Conservation (phyloP, 2,888 invertebrate genomes). For the Polymixis lichenea region DNA sequence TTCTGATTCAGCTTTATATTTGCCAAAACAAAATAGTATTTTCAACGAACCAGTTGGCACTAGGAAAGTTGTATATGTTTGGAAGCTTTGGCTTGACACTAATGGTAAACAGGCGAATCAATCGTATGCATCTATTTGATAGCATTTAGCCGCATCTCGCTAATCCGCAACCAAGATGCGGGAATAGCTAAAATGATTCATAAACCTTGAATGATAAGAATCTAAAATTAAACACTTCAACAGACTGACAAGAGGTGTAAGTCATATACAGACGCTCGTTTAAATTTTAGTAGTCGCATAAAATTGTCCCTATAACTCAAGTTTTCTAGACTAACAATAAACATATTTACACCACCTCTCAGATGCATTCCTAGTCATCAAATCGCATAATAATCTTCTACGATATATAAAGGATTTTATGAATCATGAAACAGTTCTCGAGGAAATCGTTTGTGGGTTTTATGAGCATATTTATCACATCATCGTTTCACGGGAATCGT, state of each 20-base stretch:
- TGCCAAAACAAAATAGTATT: not conserved
- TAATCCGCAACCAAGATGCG: conserved; percentile 15
- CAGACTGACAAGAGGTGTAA: conserved; percentile 20
- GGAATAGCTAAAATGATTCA: conserved; percentile 17
- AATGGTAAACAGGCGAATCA: not conserved
- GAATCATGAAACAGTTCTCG: conserved; percentile 76
- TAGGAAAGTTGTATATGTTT: not conserved
- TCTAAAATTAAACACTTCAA: conserved; percentile 15
- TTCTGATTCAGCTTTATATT: not conserved
- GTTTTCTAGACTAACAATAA: conserved; percentile 49
- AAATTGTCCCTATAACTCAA: conserved; percentile 42
- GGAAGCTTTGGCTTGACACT: not conserved
- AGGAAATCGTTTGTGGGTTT: conserved; percentile 73
- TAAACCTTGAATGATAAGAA: conserved; percentile 13
- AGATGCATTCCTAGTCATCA: conserved; percentile 63
- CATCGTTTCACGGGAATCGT: conserved; percentile 75
- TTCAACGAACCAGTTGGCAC: not conserved
- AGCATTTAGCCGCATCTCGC: not conserved
- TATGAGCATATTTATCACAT: conserved; percentile 76
- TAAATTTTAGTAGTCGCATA: conserved; percentile 31
- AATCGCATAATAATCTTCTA: conserved; percentile 67
- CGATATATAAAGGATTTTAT: conserved; percentile 74
- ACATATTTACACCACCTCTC: conserved; percentile 45
- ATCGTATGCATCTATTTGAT: not conserved
- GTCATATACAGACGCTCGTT: conserved; percentile 14